Evolutionary conservation across 2,113 vertebrate species (phyloP).

Genomic region (Sinocyclocheilus grahami): DNA sequence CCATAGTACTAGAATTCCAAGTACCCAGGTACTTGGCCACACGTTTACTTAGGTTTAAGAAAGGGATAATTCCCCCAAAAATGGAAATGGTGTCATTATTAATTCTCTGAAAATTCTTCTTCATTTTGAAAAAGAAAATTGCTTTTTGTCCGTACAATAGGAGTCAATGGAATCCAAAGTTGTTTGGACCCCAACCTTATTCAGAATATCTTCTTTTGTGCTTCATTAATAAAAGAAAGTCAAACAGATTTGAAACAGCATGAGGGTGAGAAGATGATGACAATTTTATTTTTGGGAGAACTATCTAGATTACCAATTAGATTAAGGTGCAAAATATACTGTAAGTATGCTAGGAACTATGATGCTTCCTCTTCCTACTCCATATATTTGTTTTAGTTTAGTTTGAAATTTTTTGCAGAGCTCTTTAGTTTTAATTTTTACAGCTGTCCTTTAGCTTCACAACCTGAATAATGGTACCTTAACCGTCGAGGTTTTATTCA

Average conservation of each 20-base stretch:
- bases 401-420: background rate
- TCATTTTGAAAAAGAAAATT: too few species aligned
- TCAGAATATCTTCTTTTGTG: too few species aligned
- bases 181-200: too few species aligned
- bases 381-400: background rate
- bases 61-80: background rate
- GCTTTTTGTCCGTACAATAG: too few species aligned
- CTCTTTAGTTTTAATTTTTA: constrained; percentile 5
- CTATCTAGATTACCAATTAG: background rate
- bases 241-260: background rate
- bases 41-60: too few species aligned
- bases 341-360: background rate
- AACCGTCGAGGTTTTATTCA: background rate
- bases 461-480: background rate
- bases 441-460: background rate
- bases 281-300: background rate
- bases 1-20: too few species aligned
- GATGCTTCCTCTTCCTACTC: background rate
- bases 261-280: background rate
- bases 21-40: too few species aligned
- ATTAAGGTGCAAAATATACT: background rate
- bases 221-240: background rate
- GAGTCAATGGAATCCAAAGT: too few species aligned
- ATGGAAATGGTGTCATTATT: too few species aligned
- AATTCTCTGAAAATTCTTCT: too few species aligned